Evolutionary conservation across 2,113 vertebrate genomes (phyloP).

Genomic region (Piprites chloris): DNA sequence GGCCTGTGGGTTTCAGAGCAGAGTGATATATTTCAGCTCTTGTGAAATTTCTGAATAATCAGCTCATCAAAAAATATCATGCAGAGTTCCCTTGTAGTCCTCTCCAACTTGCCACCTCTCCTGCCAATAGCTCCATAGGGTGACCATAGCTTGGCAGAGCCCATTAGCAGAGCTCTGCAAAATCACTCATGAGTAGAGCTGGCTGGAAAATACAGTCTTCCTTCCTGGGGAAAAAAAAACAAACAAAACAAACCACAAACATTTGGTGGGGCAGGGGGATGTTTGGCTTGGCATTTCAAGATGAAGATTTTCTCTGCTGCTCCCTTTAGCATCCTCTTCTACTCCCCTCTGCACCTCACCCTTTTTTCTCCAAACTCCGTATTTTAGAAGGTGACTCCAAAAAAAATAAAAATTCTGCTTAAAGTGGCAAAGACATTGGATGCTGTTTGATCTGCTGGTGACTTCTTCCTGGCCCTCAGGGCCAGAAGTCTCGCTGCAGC

Average conservation of each 20-base stretch:
- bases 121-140: conserved; percentile 48
- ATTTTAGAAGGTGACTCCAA: not conserved
- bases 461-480: not conserved
- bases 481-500: not conserved
- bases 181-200: conserved; percentile 11
- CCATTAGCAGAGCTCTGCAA: conserved; percentile 49
- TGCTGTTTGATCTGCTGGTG: not conserved
- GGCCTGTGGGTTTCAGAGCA: conserved; percentile 9
- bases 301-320: not conserved
- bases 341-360: not conserved
- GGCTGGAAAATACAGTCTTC: not conserved
- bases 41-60: conserved; percentile 60
- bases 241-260: too few species aligned
- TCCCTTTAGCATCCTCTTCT: not conserved
- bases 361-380: not conserved
- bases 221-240: not conserved
- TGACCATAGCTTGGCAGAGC: conserved; percentile 49
- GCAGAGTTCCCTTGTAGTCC: conserved; percentile 53
- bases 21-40: conserved; percentile 50
- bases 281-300: not conserved
- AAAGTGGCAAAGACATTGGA: not conserved
- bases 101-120: conserved; percentile 45
- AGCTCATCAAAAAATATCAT: conserved; percentile 64
- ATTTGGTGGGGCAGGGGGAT: not conserved
- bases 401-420: not conserved